Conservation (phyloP, 1,140 invertebrate genomes). For the Cylas formicarius region DNA sequence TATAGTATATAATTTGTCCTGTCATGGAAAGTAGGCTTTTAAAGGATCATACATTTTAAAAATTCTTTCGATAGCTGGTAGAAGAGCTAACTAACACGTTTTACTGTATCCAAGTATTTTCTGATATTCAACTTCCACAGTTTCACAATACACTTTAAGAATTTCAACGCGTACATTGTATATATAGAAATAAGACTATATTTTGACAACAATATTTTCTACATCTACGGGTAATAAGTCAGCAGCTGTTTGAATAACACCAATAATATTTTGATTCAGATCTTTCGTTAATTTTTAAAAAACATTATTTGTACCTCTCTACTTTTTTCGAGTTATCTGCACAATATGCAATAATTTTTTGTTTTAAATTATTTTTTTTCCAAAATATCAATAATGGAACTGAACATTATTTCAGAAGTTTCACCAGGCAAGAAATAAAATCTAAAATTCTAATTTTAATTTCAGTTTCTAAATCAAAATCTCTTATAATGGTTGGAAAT, state of each 20-base stretch:
- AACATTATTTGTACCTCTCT: constrained; percentile 8
- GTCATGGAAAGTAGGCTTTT: constrained; percentile 33
- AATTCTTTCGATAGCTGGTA: constrained; percentile 26
- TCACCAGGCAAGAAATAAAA: constrained; percentile 20
- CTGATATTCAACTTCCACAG: constrained; percentile 9
- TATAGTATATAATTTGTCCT: too few species aligned
- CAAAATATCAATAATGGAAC: constrained; percentile 9
- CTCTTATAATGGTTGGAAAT: constrained; percentile 20
- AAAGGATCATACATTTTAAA: constrained; percentile 29
- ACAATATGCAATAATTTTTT: constrained; percentile 23
- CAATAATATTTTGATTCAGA: too few species aligned
- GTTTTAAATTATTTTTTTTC: constrained; percentile 15
- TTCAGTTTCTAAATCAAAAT: constrained; percentile 21
- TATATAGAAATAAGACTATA: constrained; percentile 36
- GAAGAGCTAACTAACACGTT: constrained; percentile 25
- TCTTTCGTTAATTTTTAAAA: constrained; percentile 10
- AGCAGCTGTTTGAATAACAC: constrained; percentile 1
- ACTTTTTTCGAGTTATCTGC: constrained; percentile 16
- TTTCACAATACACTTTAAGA: constrained; percentile 37
- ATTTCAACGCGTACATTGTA: constrained; percentile 32
- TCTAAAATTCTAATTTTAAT: constrained; percentile 21
- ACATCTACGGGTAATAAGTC: constrained; percentile 32
- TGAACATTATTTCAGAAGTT: constrained; percentile 14
- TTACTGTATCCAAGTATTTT: neutral
- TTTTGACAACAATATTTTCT: constrained; percentile 33